Percentiles rank a stretch among this genome's conserved stretches.
phyloP scores from a whole-genome alignment of 1,140 invertebrate genomes.

The Dryas iulia region DNA sequence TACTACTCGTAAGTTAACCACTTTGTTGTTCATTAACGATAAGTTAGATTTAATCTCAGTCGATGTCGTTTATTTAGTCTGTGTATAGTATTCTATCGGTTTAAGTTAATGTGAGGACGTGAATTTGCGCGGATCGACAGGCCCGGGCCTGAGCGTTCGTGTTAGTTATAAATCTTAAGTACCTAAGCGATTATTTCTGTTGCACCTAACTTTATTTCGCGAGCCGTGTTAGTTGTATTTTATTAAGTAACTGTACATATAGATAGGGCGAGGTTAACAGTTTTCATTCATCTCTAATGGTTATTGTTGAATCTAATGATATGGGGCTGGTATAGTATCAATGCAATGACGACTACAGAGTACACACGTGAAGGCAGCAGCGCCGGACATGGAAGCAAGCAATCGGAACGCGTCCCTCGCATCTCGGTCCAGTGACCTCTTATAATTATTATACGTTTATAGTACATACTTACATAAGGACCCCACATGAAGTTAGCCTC shows the following conservation, averaged over 20 bases:
- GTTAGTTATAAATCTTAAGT: slow-evolving; percentile 71
- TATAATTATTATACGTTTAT: slow-evolving; percentile 51
- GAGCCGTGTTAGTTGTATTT: slow-evolving; percentile 69
- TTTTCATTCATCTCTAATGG: slow-evolving; percentile 63
- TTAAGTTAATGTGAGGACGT: slow-evolving; percentile 71
- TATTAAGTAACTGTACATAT: slow-evolving; percentile 71
- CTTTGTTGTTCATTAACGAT: slow-evolving; percentile 79
- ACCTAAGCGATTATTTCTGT: slow-evolving; percentile 72
- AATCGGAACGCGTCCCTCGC: slow-evolving; percentile 58
- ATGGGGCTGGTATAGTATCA: slow-evolving; percentile 62
- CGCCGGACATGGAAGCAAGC: not conserved
- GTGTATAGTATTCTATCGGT: slow-evolving; percentile 76
- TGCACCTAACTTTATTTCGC: slow-evolving; percentile 74
- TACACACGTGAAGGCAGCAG: slow-evolving; percentile 25
- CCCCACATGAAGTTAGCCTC: slow-evolving; percentile 45
- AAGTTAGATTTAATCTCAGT: slow-evolving; percentile 78
- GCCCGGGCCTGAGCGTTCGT: slow-evolving; percentile 63
- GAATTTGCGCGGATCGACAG: slow-evolving; percentile 75
- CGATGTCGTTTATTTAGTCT: slow-evolving; percentile 77
- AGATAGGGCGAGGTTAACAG: slow-evolving; percentile 69
- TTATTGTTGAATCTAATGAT: slow-evolving; percentile 62
- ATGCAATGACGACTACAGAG: slow-evolving; percentile 54
- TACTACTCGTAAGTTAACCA: slow-evolving; percentile 76
- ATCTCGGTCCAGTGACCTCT: slow-evolving; percentile 50
- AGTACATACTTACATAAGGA: slow-evolving; percentile 49